Evolutionary conservation across 2,797 vertebrate genomes (phyloP).

Genomic region (Stomatorhinus walkeri): DNA sequence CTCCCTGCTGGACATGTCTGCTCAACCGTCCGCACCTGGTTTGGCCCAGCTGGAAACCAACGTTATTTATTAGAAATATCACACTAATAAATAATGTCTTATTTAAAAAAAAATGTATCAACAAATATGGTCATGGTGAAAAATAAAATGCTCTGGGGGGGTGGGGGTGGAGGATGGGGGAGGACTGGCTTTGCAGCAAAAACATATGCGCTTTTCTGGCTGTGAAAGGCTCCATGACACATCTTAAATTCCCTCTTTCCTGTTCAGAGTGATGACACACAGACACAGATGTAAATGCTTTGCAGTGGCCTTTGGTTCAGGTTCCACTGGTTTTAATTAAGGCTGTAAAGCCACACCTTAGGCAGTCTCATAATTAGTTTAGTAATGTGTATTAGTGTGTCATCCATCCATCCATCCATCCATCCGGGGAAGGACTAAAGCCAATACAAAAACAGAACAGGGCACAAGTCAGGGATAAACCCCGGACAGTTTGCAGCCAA

Average conservation of each 20-base stretch:
- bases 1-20: conserved; percentile 33
- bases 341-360: not conserved
- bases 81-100: not conserved
- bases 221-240: conserved; percentile 55
- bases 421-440: not conserved
- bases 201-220: conserved; percentile 56
- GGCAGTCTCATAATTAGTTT: not conserved
- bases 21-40: conserved; percentile 49
- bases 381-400: not conserved
- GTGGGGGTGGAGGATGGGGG: not conserved
- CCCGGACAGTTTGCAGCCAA: not conserved
- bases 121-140: not conserved
- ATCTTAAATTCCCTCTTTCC: not conserved
- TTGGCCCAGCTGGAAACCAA: conserved; percentile 50
- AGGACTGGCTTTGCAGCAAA: not conserved
- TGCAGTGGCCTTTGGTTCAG: not conserved
- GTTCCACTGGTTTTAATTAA: not conserved
- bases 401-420: not conserved
- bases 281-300: not conserved
- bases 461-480: not conserved
- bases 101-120: not conserved
- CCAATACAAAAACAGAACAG: not conserved
- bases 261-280: not conserved
- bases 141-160: not conserved
- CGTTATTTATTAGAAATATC: not conserved